phyloP scores from a whole-genome alignment of 2,888 invertebrate species.

The Diarsia rubi region DNA sequence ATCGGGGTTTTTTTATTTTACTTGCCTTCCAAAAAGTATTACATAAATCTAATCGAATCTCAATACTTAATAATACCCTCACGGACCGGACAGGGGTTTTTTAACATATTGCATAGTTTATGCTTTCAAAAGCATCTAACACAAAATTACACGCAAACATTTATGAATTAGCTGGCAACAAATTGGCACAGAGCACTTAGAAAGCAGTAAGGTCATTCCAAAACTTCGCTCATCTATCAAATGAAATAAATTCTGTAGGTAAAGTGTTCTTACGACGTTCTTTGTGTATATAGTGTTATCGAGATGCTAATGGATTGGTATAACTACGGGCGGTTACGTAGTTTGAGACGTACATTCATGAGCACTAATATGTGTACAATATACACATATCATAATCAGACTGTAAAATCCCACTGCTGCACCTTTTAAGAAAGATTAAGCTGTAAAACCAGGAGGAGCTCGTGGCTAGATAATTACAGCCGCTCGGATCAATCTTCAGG shows the following conservation, averaged over 20 bases:
- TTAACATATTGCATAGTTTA: neutral
- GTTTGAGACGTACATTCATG: constrained; percentile 5
- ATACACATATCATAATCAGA: neutral
- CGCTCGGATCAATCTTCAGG: too few species aligned
- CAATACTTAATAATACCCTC: too few species aligned
- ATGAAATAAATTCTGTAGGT: neutral
- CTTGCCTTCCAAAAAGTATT: too few species aligned
- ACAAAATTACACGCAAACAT: constrained; percentile 44
- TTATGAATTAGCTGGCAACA: constrained; percentile 53
- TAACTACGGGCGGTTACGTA: constrained; percentile 39
- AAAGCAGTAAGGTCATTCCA: constrained; percentile 8
- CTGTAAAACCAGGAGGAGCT: too few species aligned
- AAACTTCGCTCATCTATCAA: constrained; percentile 23
- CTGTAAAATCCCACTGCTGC: too few species aligned
- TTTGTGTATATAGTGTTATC: constrained; percentile 17
- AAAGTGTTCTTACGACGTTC: constrained; percentile 12
- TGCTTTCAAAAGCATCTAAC: constrained; percentile 34
- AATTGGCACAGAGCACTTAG: constrained; percentile 64
- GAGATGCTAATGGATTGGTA: constrained; percentile 43
- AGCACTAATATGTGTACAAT: neutral
- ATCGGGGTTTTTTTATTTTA: too few species aligned
- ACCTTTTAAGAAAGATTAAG: too few species aligned
- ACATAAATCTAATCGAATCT: too few species aligned
- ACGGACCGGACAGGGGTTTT: too few species aligned
- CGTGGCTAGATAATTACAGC: too few species aligned